Evolutionary conservation across 2,797 vertebrate genomes (phyloP), one percentile per base, ranked within the genome.

Genomic region (Phylloscopus collybita): DNA sequence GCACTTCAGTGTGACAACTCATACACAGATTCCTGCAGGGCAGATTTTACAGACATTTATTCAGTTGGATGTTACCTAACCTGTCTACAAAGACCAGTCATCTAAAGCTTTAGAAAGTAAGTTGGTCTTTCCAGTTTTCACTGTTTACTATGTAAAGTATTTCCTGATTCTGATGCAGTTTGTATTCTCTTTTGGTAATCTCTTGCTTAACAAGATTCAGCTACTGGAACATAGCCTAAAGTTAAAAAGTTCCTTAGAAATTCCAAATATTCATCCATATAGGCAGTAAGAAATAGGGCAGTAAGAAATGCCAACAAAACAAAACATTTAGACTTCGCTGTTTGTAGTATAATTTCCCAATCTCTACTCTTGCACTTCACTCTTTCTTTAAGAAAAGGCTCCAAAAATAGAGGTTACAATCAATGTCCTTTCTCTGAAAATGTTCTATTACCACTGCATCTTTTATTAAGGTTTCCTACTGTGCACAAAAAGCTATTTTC

Each of bases 391-490:
- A 92, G 75, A 22, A 67, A 96, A 90, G 67, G 25, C 72, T 92
- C 72, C 30, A 16, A 27, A 80, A 13, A 16, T n/a, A 95, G 97
- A 97, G 96, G 97, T 95, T 97, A 97, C 56, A 96, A 93, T 96
- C 56, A 32, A 66, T 90, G 93, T 96, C 88, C 86, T 93, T 96
- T 80, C 95, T 96, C 64, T 85, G 92, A 97, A 97, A 97, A 96
- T 75, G 92, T 76, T 98, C 97, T 94, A 96, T 97, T 97, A 95
- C 97, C 96, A 79, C 96, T 97, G 97, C 93, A 97, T 98, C 97
- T 98, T 97, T 98, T 96, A 98, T 97, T 96, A 97, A 97, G 97
- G 95, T 50, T 96, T 82, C 98, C 98, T 88, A 97, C 97, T 97
- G 98, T 96, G 97, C 93, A 96, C 92, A 96, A 95, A 97, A 97